Evolutionary conservation across 2,113 vertebrate species (phyloP).

Genomic region (Tenrec ecaudatus): DNA sequence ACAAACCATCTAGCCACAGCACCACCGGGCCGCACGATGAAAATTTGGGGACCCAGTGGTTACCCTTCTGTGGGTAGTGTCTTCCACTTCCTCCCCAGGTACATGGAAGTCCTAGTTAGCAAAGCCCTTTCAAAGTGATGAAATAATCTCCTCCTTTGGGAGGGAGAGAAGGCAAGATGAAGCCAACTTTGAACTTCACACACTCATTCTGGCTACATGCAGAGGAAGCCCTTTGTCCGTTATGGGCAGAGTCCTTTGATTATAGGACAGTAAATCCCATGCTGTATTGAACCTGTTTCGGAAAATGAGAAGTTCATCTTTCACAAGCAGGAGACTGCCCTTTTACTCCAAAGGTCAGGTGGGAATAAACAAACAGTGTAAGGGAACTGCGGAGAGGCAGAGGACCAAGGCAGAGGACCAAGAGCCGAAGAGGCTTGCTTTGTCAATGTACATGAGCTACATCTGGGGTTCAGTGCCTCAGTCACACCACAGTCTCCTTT

Average conservation of each 20-base stretch:
- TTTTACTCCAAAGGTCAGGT: not conserved
- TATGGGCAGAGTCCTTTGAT: not conserved
- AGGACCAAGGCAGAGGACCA: not conserved
- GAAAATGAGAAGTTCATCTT: not conserved
- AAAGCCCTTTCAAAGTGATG: not conserved
- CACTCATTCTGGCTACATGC: not conserved
- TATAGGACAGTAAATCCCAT: not conserved
- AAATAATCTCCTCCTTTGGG: not conserved
- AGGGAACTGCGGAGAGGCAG: not conserved
- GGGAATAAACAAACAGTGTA: not conserved
- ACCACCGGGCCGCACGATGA: not conserved
- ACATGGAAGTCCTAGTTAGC: not conserved
- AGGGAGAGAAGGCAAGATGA: not conserved
- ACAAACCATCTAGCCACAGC: not conserved
- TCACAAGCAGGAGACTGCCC: not conserved
- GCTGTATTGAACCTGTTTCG: not conserved
- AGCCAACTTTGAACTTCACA: not conserved
- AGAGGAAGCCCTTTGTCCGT: not conserved
- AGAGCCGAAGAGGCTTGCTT: not conserved
- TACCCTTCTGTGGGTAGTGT: not conserved
- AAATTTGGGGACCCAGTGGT: not conserved
- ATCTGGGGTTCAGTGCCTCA: fast-evolving
- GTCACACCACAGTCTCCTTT: too few species aligned
- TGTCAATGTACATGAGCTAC: not conserved
- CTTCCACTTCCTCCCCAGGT: not conserved